Evolutionary conservation across 2,888 invertebrate genomes (phyloP).

Genomic region (Drosophila emarginata): DNA sequence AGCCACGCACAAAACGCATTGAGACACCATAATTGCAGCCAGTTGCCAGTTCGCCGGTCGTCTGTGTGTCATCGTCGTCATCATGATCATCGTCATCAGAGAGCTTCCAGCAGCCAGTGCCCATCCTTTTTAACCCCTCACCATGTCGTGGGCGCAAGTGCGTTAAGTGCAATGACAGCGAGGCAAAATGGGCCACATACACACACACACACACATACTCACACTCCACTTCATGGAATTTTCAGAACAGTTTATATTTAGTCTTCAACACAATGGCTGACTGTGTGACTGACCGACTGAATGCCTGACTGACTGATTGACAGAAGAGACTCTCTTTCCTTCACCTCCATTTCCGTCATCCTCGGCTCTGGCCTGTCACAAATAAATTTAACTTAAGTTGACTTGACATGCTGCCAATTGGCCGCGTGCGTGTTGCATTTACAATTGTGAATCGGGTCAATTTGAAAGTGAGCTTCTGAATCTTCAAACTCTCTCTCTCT

Average conservation of each 20-base stretch:
- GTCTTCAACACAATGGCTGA: conserved; percentile 52
- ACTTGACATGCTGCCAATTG: conserved; percentile 69
- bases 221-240: conserved; percentile 22
- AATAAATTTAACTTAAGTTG: conserved; percentile 56
- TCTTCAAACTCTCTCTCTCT: conserved; percentile 33
- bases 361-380: conserved; percentile 36
- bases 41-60: conserved; percentile 52
- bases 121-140: conserved; percentile 1
- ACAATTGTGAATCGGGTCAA: conserved; percentile 64
- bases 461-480: conserved; percentile 37
- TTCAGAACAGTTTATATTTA: conserved; percentile 70
- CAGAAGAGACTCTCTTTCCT: background rate
- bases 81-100: background rate
- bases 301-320: conserved; percentile 15
- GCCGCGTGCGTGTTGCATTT: conserved; percentile 42
- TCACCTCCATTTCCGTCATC: background rate
- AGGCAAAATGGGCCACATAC: conserved; percentile 53
- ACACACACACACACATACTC: conserved; percentile 25
- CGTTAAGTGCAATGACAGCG: conserved; percentile 75
- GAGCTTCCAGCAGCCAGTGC: conserved; percentile 28
- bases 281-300: conserved; percentile 30
- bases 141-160: conserved; percentile 56
- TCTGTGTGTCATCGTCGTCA: conserved; percentile 9
- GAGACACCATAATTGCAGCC: conserved; percentile 75
- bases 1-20: conserved; percentile 75